Conservation (phyloP, 2,797 vertebrate genomes). For the Enteromius viviparus region DNA sequence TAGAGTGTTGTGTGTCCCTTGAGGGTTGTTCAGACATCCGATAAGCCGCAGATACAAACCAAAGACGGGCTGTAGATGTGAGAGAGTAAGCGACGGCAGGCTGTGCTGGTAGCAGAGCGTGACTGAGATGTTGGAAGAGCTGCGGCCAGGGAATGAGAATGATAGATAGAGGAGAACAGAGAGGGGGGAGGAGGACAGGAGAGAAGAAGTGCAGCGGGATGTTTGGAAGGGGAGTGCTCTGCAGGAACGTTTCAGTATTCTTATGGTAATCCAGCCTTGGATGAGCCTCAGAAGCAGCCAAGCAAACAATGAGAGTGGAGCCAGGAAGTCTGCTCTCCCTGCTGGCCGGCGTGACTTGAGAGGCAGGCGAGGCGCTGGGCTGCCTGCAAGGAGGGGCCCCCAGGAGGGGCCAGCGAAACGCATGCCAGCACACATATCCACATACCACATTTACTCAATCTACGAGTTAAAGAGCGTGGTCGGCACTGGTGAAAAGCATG, state of each 20-base stretch:
- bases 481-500: constrained; percentile 22
- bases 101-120: constrained; percentile 32
- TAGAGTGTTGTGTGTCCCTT: constrained; percentile 18
- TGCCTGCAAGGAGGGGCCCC: constrained; percentile 79
- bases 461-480: constrained; percentile 34
- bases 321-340: constrained; percentile 92
- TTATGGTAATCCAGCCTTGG: constrained; percentile 90
- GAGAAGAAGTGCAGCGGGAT: constrained; percentile 56
- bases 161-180: constrained; percentile 36
- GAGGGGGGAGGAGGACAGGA: constrained; percentile 28
- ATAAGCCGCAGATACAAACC: constrained; percentile 46
- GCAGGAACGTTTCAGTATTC: constrained; percentile 77
- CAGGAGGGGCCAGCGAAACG: constrained; percentile 71
- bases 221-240: constrained; percentile 50
- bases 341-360: constrained; percentile 80
- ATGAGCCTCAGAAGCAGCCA: constrained; percentile 84
- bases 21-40: constrained; percentile 47
- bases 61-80: constrained; percentile 40
- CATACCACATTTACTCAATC: constrained; percentile 45
- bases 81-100: constrained; percentile 11
- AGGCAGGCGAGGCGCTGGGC: constrained; percentile 87
- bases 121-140: constrained; percentile 48
- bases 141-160: constrained; percentile 31
- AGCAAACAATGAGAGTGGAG: constrained; percentile 93
- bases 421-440: constrained; percentile 57